Evolutionary conservation across 2,888 invertebrate species (phyloP).

Genomic region (Neoitamus cyanurus): DNA sequence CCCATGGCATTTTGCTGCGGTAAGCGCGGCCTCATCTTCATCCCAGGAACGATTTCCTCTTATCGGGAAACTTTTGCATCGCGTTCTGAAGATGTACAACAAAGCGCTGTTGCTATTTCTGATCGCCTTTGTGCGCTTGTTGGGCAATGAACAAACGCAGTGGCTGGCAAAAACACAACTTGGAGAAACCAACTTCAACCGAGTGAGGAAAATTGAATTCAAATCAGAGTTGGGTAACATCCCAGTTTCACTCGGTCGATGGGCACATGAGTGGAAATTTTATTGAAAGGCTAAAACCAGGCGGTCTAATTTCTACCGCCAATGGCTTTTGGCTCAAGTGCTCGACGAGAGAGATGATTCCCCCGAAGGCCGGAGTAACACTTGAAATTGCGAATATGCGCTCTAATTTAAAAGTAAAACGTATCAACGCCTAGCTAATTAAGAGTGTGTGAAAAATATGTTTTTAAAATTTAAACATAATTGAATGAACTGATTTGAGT

Average conservation of each 20-base stretch:
- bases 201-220: neutral
- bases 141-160: neutral
- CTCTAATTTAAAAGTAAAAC: neutral
- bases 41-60: neutral
- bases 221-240: neutral
- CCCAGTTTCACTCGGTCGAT: neutral
- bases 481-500: neutral
- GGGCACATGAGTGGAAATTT: neutral
- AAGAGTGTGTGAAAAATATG: neutral
- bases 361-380: no score
- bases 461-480: neutral
- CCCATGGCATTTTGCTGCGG: neutral
- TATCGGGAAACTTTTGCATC: neutral
- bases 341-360: no score
- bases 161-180: neutral
- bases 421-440: neutral
- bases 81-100: neutral
- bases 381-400: neutral
- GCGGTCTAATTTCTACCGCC: neutral
- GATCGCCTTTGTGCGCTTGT: neutral
- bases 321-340: neutral
- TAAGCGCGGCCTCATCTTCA: neutral
- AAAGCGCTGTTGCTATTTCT: neutral
- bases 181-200: neutral
- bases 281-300: neutral